Base-by-base conservation (phyloP, 2,797 vertebrate genomes). In the Agapornis canus region DNA sequence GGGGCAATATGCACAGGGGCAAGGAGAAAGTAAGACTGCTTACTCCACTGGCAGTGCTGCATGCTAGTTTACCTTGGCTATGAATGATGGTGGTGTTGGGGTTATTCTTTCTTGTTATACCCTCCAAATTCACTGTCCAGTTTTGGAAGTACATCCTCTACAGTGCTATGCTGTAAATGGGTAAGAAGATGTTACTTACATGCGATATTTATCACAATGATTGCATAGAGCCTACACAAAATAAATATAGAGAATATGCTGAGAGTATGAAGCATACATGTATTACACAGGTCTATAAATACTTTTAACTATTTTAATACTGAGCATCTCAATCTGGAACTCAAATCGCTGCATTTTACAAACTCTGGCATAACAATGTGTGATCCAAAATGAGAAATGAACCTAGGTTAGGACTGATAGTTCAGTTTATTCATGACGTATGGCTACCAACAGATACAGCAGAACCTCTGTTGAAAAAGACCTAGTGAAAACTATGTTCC, bases 121-220 rank as follows among this genome's bases (percentile, higher is more conserved):
- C 39, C 42, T 89, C 42, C 63, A 80, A 31, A 84, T 77, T 86
- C 35, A 59, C 49, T 35, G 49, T 54, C 63, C 32, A 70, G 26
- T 57, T 92, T 90, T 45, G 43, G 76, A 91, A 92, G 39, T 21
- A 19, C 14, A 39, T 49, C 60, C n/a, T 85, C 60, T 76, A 71
- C 13, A 47, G 39, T 2, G 0, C 32, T 0, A 2, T 49, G 45
- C 43, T 47, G 20, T 47, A 52, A 81, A 45, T 0, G 4, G 35
- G 23, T 57, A 49, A 73, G 65, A 87, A 45, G 21, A 31, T 45
- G 37, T 51, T 71, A 57, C 35, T 82, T 75, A 52, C 0, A 26
- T 19, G 69, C 61, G 40, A 5, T 78, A 76, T 86, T 88, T 81
- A 83, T 65, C 71, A 39, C 80, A 94, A 31, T 60, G 35, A 59